A percentile compares a stretch with the other conserved stretches of the same genome.
These are phyloP conservation scores for Troides aeacus DNA, from an alignment of 2,888 invertebrate species.

Conservation along the genomic window DNA sequence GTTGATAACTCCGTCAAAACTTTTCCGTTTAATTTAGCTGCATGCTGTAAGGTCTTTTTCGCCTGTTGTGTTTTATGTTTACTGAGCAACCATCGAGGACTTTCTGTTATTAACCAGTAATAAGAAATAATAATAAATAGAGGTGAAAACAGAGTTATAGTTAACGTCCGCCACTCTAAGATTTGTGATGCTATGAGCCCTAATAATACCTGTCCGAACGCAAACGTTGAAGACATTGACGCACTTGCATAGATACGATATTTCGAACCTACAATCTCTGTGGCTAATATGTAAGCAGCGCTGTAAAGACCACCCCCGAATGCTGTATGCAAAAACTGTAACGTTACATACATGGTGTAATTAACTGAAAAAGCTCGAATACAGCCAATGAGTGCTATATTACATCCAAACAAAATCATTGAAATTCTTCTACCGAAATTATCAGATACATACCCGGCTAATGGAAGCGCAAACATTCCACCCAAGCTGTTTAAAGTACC, in stretches of 20 bases:
- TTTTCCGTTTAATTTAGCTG: slow-evolving; percentile 82
- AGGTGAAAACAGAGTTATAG: slow-evolving; percentile 84
- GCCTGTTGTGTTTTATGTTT: slow-evolving; percentile 83
- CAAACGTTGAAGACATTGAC: slow-evolving; percentile 84
- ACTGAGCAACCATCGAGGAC: slow-evolving; percentile 87
- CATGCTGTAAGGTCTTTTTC: slow-evolving; percentile 78
- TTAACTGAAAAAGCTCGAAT: slow-evolving; percentile 65
- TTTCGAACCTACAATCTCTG: slow-evolving; percentile 88
- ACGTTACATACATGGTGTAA: slow-evolving; percentile 64
- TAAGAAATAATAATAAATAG: slow-evolving; percentile 83
- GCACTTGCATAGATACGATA: slow-evolving; percentile 86
- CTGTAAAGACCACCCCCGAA: slow-evolving; percentile 68
- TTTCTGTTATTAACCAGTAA: slow-evolving; percentile 85
- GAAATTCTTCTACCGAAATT: slow-evolving; percentile 67
- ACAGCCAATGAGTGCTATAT: slow-evolving; percentile 60
- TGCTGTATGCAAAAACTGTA: slow-evolving; percentile 68
- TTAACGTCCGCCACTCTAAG: slow-evolving; percentile 84
- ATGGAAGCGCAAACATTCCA: slow-evolving; percentile 83
- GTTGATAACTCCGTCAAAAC: slow-evolving; percentile 71
- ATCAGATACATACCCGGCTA: slow-evolving; percentile 86
- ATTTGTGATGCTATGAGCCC: slow-evolving; percentile 84
- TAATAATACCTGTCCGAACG: slow-evolving; percentile 84
- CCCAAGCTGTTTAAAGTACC: slow-evolving; percentile 88
- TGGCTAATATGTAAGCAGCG: slow-evolving; percentile 78
- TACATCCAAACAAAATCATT: slow-evolving; percentile 63